Conservation (phyloP, 2,888 invertebrate species). For the Euspilapteryx auroguttella region DNA sequence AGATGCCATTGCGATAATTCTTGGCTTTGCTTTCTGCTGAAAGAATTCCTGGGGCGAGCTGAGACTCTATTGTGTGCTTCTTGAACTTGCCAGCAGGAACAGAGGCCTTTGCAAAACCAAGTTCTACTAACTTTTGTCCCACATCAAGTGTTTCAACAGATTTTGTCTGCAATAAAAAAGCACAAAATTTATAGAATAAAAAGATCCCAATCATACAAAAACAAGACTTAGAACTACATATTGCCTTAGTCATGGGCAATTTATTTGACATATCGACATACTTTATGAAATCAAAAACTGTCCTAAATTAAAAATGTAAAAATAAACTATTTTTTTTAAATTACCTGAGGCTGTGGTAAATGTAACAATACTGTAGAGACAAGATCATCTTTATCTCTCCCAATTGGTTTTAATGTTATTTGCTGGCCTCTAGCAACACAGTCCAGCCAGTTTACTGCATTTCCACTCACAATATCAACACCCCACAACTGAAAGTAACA, state of each 20-base stretch:
- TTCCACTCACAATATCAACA: constrained; percentile 43
- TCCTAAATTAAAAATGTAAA: too few species aligned
- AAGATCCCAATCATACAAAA: too few species aligned
- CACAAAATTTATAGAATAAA: too few species aligned
- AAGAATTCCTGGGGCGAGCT: constrained; percentile 30
- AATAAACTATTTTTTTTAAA: too few species aligned
- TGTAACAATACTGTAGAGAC: constrained; percentile 44
- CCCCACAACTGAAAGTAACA: constrained; percentile 48
- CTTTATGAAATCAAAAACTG: too few species aligned
- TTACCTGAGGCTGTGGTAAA: constrained; percentile 38
- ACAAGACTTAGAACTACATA: too few species aligned
- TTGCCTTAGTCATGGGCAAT: too few species aligned
- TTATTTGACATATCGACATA: too few species aligned
- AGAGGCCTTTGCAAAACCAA: constrained; percentile 44
- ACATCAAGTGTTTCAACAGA: constrained; percentile 36
- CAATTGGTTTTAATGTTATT: constrained; percentile 49
- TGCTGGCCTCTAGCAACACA: constrained; percentile 49
- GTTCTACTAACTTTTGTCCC: constrained; percentile 45
- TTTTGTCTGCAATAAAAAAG: constrained; percentile 31
- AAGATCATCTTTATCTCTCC: constrained; percentile 38
- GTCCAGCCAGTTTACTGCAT: constrained; percentile 64
- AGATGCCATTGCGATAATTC: constrained; percentile 37
- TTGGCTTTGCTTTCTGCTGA: constrained; percentile 42
- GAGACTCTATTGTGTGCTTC: constrained; percentile 37
- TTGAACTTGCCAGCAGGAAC: constrained; percentile 25